Base-by-base conservation (phyloP, 2,113 vertebrate genomes). In the Raja brachyura region DNA sequence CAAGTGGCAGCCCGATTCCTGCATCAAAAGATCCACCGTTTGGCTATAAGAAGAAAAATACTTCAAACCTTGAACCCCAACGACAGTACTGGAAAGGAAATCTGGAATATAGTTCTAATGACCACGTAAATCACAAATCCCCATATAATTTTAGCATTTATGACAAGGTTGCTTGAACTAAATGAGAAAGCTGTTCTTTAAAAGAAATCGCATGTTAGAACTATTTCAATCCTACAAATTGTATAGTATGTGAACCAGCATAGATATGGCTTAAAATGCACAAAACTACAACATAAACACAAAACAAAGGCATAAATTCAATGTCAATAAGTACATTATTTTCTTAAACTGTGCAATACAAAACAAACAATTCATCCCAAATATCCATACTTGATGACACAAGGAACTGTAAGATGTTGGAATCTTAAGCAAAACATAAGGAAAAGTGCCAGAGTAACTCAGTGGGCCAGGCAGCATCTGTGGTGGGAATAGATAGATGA, bases 11-110 rank as follows among this genome's bases (percentile, higher is more conserved):
- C 98, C 99, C 93, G 99, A 99, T 95, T 99, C 99, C 98, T 99
- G 99, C 99, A 99, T 99, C 96, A 99, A 97, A 97, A 99, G 97
- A 96, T 99, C 99, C 97, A 99, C 99, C 94, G 99, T 99, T 96
- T 99, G 98, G 98, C 99, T 99, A 97, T 95, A 85, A 90, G 54
- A 86, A 28, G 54, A 83, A 61, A 78, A 93, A 54, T 28, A 61
- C 54, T 48, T 56, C 54, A 93, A 66, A 78, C n/a, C n/a, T 56
- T 75, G n/a, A 75, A 66, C 33, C 61, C 18, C 85, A 61, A 20
- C 33, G 5, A 68, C 28, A 63, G 83, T 10, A 93, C 54, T 76
- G 18, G 13, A 11, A 48, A 54, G 25, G 18, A 93, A 39, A 93
- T 81, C 25, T 39, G 63, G 63, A 92, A 56, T n/a, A 85, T 3